A percentile compares a stretch with the other conserved stretches of the same genome.
Evolutionary conservation across 2,113 vertebrate species (phyloP).

Genomic region (Apaloderma vittatum): DNA sequence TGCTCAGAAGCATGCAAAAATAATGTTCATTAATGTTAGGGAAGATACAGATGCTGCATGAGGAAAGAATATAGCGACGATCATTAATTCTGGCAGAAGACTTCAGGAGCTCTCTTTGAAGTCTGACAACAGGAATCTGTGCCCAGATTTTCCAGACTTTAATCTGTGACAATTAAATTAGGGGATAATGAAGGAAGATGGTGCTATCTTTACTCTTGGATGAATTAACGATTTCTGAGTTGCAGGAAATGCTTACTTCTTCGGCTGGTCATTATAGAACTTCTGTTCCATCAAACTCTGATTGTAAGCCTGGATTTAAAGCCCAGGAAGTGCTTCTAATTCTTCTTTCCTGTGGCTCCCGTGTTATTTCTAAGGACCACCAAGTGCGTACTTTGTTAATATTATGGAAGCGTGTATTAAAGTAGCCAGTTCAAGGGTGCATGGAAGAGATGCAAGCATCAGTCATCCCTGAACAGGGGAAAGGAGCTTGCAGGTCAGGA

Average conservation of each 20-base stretch:
- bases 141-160: slow-evolving; percentile 61
- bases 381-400: background rate
- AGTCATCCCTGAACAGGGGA: background rate
- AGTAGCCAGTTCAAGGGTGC: background rate
- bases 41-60: slow-evolving; percentile 42
- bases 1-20: slow-evolving; percentile 57
- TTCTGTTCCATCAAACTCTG: background rate
- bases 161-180: slow-evolving; percentile 68
- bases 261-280: background rate
- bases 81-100: slow-evolving; percentile 69
- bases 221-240: slow-evolving; percentile 17
- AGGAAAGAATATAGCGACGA: slow-evolving; percentile 36
- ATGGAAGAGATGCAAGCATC: fast-evolving
- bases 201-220: slow-evolving; percentile 13
- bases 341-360: background rate
- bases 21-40: slow-evolving; percentile 25
- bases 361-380: background rate
- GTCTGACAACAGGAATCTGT: slow-evolving; percentile 63
- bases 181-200: slow-evolving; percentile 36
- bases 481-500: background rate
- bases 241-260: background rate
- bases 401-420: background rate
- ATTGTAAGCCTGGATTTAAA: background rate
- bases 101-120: slow-evolving; percentile 68
- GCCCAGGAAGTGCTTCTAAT: background rate